Percentiles rank a stretch among this genome's conserved stretches.
phyloP scores from a whole-genome alignment of 2,888 invertebrate genomes.

The Noctua pronuba region DNA sequence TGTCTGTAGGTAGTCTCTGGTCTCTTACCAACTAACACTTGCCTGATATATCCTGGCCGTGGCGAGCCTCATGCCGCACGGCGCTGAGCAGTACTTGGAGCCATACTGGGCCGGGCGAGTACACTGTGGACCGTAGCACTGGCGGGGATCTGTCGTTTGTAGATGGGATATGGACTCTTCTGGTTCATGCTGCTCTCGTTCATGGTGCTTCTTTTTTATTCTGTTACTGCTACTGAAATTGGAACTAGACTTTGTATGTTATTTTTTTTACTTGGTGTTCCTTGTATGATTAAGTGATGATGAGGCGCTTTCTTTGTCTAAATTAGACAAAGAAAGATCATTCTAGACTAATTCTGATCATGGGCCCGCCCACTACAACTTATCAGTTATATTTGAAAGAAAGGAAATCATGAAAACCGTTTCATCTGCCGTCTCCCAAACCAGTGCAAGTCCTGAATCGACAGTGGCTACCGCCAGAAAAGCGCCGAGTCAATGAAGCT shows the following conservation, averaged over 20 bases:
- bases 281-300: neutral
- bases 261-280: neutral
- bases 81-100: conserved; percentile 98
- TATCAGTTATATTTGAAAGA: neutral
- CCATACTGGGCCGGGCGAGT: conserved; percentile 93
- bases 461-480: no score
- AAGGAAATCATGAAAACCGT: neutral
- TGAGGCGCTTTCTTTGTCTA: no score
- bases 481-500: no score
- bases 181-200: conserved; percentile 82
- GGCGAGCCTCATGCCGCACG: conserved; percentile 97
- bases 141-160: conserved; percentile 92
- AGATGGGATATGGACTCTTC: conserved; percentile 87
- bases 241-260: neutral
- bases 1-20: conserved; percentile 89
- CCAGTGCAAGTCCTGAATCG: no score
- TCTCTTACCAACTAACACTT: conserved; percentile 72
- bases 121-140: conserved; percentile 98
- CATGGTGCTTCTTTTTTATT: conserved; percentile 86
- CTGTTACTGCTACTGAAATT: conserved; percentile 76
- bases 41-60: conserved; percentile 96
- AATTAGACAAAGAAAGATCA: neutral
- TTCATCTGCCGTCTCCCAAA: neutral
- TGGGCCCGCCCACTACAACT: neutral
- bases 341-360: neutral